phyloP scores from a whole-genome alignment of 2,888 invertebrate species.

The Andrena camellia region DNA sequence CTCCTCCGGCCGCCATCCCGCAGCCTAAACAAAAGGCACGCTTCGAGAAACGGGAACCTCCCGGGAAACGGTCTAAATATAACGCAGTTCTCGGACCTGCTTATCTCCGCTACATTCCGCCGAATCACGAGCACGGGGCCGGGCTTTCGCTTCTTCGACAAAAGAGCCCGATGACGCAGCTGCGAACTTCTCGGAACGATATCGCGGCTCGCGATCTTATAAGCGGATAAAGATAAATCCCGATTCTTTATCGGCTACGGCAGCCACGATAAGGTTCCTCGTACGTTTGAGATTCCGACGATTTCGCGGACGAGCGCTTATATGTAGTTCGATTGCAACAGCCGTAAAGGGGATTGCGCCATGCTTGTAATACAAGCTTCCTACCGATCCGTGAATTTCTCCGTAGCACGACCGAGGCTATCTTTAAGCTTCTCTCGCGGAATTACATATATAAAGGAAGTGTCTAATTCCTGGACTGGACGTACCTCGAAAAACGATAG shows the following conservation, averaged over 20 bases:
- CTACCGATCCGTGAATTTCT: background rate
- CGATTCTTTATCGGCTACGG: background rate
- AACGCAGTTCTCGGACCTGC: background rate
- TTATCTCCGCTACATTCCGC: background rate
- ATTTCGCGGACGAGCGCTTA: constrained; percentile 1
- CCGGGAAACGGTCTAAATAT: constrained; percentile 35
- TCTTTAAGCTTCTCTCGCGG: no score
- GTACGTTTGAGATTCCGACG: background rate
- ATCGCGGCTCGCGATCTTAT: constrained; percentile 43
- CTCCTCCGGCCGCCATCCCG: constrained; percentile 12
- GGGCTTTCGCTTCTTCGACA: constrained; percentile 13
- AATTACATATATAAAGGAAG: no score
- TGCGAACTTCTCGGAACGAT: constrained; percentile 46
- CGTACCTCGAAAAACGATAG: no score
- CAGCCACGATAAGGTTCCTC: constrained; percentile 55
- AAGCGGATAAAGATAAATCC: constrained; percentile 25
- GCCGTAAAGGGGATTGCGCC: constrained; percentile 10
- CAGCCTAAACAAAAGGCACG: constrained; percentile 12
- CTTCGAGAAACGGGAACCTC: background rate
- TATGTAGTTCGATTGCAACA: constrained; percentile 32
- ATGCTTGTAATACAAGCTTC: background rate
- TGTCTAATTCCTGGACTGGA: no score
- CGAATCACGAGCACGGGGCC: background rate
- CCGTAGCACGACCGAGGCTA: background rate
- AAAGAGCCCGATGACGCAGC: constrained; percentile 19